Percentiles rank a stretch among this genome's conserved stretches.
Evolutionary conservation across 2,888 invertebrate species (phyloP).

Genomic region (Octonoba sinensis): DNA sequence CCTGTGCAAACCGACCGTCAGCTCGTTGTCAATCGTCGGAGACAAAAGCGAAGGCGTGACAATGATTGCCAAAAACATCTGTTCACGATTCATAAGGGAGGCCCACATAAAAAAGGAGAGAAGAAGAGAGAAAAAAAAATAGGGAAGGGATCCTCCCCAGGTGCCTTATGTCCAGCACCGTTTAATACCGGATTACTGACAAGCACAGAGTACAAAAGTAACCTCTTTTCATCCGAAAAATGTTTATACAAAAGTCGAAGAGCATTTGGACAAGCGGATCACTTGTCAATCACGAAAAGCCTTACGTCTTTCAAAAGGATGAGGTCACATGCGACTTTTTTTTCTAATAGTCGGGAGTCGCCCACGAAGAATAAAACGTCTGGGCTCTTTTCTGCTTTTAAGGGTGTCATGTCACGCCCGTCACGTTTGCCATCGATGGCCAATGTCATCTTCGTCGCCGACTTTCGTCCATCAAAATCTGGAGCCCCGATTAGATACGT

Average conservation of each 20-base stretch:
- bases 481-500: slow-evolving; percentile 58
- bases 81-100: slow-evolving; percentile 24
- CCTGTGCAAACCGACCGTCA: slow-evolving; percentile 24
- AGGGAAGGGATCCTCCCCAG: slow-evolving; percentile 9
- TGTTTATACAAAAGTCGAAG: slow-evolving; percentile 35
- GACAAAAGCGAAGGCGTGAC: slow-evolving; percentile 47
- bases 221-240: slow-evolving; percentile 7
- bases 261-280: slow-evolving; percentile 55
- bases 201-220: slow-evolving; percentile 22
- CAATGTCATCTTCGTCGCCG: slow-evolving; percentile 59
- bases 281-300: slow-evolving; percentile 53
- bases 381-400: not conserved
- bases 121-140: not conserved
- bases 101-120: not conserved
- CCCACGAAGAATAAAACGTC: slow-evolving; percentile 8
- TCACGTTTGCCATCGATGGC: slow-evolving; percentile 47
- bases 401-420: slow-evolving; percentile 54
- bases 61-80: slow-evolving; percentile 54
- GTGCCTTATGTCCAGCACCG: slow-evolving; percentile 23
- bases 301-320: slow-evolving; percentile 11
- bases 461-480: slow-evolving; percentile 58
- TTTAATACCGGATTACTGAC: slow-evolving; percentile 24
- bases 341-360: slow-evolving; percentile 11
- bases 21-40: slow-evolving; percentile 17
- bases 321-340: slow-evolving; percentile 16